Evolutionary conservation across 2,797 vertebrate species (phyloP), one percentile per base, ranked within the genome.

Genomic region (Astyanax mexicanus): DNA sequence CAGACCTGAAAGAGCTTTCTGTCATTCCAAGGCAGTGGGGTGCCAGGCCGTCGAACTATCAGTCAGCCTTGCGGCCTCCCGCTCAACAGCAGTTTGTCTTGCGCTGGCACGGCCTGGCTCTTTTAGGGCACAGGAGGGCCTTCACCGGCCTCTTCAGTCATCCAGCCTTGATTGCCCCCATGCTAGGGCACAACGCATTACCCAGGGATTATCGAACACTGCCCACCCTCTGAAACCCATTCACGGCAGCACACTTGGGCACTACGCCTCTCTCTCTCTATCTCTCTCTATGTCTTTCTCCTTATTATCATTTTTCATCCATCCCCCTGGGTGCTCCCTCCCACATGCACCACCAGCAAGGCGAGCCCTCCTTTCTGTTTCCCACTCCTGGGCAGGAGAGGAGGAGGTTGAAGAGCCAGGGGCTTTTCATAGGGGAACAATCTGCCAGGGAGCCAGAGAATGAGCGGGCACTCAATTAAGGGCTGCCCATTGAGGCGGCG

Each of bases 401-500:
- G 92, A 93, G 90, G 91, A 92, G 91, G 92, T 92, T 92, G 92
- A 91, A 93, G 92, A 92, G 90, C 89, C 88, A 86, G 67, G 81
- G 81, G 88, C 88, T 93, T 94, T 94, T 91, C 88, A 81, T 84
- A 88, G 85, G 29, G 90, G 86, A 94, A 94, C 92, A 94, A 94
- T 94, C 93, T 94, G 81, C 89, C 85, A 91, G 89, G 90, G 90
- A 92, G 91, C 86, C 88, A 87, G 92, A 94, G 92, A 95, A 95
- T 93, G 94, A 95, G 93, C 92, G 92, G 94, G 93, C 93, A 95
- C 95, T 96, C 96, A 96, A 96, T 96, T 96, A 96, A 95, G 95
- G 91, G 91, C 92, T 95, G 93, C 95, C 95, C 94, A 96, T 95
- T 96, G 94, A 96, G 85, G 86, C 86, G 32, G 81, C 81, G 52